Evolutionary conservation across 2,888 invertebrate genomes (phyloP), one percentile per base, ranked within the genome.

Genomic region (Scaptomyza flava): DNA sequence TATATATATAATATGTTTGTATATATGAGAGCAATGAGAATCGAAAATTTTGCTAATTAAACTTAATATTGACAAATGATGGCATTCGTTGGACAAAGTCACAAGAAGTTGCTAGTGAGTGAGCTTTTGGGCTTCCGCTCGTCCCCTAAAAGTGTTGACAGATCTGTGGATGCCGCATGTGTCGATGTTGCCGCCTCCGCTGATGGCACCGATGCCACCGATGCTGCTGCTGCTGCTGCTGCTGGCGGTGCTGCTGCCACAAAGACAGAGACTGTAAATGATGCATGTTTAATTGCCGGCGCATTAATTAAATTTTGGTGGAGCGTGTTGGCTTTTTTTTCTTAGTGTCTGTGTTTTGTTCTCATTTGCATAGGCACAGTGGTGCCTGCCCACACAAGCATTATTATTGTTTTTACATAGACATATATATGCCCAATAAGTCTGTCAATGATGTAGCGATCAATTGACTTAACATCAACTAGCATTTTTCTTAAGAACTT

Each of bases 11-110:
- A 23, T 20, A 20, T 12, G n/a, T 7, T 20, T 36, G 34, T 7
- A 45, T 45, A 47, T 23, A 34, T 48, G 17, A 30, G 12, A 6
- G 53, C 45, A 51, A 42, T 30, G 52, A 33, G 52, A 51, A 51
- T 47, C 61, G 63, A 77, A 77, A 67, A 57, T 66, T 79, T 87
- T 72, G 89, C 89, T 87, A 89, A 85, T 85, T 89, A 85, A 87
- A 87, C 66, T 85, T 85, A 89, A 85, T 85, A 85, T 85, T 85
- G 85, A 85, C 89, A 85, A 85, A 85, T 85, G 85, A 85, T 87
- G 89, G 68, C 77, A 63, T 63, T 38, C 41, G 41, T 41, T 66
- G 87, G 81, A 85, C 86, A 87, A 69, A 79, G 81, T 77, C 86
- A 76, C 86, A 76, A 76, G 65, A 57, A 58, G 58, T 56, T 42